phyloP scores from a whole-genome alignment of 2,113 vertebrate species.

The Aepyceros melampus region DNA sequence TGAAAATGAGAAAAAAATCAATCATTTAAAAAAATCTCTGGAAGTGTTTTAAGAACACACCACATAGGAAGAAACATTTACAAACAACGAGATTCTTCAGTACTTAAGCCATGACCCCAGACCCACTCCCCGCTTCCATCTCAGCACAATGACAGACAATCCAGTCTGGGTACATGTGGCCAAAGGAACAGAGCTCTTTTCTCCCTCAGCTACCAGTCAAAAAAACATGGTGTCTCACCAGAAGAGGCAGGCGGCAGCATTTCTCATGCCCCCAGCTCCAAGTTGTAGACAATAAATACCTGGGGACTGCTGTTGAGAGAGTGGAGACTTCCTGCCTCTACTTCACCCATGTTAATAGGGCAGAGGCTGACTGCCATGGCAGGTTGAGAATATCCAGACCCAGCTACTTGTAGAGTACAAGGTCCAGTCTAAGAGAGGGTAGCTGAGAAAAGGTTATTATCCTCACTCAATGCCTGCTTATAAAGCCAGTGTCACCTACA shows the following conservation, averaged over 20 bases:
- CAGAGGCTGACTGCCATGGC: not conserved
- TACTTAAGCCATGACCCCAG: not conserved
- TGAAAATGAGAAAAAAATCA: not conserved
- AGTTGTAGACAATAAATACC: not conserved
- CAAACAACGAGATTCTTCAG: not conserved
- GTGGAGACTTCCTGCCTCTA: not conserved
- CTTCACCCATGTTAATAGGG: not conserved
- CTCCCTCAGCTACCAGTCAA: not conserved
- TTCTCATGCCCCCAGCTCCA: not conserved
- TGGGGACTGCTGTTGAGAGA: not conserved
- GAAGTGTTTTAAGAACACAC: not conserved
- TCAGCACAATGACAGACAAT: not conserved
- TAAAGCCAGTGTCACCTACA: not conserved
- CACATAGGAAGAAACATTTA: not conserved
- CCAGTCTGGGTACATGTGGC: too few species aligned
- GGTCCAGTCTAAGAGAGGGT: accelerated
- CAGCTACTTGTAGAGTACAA: not conserved
- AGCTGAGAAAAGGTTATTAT: not conserved
- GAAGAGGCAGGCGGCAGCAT: not conserved
- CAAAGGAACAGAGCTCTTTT: not conserved
- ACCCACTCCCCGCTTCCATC: accelerated
- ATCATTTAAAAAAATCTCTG: not conserved
- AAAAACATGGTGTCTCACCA: too few species aligned
- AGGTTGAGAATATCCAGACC: not conserved
- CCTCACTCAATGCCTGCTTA: not conserved